phyloP scores from a whole-genome alignment of 2,113 vertebrate genomes.

The Clarias gariepinus region DNA sequence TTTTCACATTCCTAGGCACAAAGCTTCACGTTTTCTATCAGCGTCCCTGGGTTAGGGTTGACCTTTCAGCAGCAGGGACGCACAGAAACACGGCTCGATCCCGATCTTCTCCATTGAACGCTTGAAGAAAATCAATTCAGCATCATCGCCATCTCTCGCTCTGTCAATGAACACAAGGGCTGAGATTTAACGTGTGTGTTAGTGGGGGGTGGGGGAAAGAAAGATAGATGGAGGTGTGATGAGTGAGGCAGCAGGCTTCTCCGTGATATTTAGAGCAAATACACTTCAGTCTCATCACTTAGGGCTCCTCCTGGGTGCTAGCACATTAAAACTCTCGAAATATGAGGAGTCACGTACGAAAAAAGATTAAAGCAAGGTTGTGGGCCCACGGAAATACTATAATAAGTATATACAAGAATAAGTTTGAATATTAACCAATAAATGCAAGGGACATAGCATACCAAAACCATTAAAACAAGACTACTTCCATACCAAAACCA shows the following conservation, averaged over 20 bases:
- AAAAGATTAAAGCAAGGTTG: too few species aligned
- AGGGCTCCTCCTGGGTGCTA: neutral
- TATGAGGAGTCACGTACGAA: too few species aligned
- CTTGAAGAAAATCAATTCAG: neutral
- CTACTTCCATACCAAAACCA: neutral
- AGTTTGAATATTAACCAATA: too few species aligned
- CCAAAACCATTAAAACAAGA: neutral
- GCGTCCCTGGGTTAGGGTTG: neutral
- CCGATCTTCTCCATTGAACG: neutral
- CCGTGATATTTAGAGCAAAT: neutral
- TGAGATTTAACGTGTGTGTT: neutral
- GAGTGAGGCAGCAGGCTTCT: neutral
- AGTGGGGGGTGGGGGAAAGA: neutral
- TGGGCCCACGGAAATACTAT: too few species aligned
- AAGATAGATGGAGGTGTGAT: neutral
- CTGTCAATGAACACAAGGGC: neutral
- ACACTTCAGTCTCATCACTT: neutral
- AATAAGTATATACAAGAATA: too few species aligned
- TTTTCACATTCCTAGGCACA: neutral
- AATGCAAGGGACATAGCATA: neutral
- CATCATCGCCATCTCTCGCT: conserved; percentile 11
- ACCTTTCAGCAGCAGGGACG: neutral
- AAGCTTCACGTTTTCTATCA: too few species aligned
- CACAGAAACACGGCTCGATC: neutral
- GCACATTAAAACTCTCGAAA: neutral